Conservation (phyloP, 2,888 invertebrate genomes). For the Biston betularia region DNA sequence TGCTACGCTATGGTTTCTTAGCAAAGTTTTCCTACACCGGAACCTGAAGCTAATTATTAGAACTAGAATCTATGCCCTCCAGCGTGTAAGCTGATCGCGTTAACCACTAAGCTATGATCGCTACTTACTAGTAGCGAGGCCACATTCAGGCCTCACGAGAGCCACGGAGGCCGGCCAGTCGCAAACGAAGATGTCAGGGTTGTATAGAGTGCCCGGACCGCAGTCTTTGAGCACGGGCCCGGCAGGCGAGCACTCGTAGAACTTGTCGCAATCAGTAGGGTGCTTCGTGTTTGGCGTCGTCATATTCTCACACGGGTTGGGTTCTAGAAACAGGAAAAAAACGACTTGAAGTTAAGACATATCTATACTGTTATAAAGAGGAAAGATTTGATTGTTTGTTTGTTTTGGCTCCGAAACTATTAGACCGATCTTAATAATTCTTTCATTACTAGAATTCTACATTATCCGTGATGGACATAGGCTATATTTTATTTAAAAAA, state of each 20-base stretch:
- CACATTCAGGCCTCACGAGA: constrained; percentile 87
- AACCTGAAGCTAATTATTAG: no score
- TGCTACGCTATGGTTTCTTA: no score
- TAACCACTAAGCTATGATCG: neutral
- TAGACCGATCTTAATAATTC: no score
- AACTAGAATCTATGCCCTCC: no score
- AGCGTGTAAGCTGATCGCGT: neutral
- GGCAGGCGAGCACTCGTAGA: constrained; percentile 88
- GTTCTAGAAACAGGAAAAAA: constrained; percentile 47
- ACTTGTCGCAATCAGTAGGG: constrained; percentile 88
- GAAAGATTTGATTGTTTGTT: no score
- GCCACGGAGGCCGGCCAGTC: constrained; percentile 88
- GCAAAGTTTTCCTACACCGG: no score
- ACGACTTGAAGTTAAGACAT: neutral
- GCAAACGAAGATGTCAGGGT: constrained; percentile 87
- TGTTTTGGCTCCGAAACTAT: no score
- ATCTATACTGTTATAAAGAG: no score
- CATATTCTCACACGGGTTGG: constrained; percentile 74
- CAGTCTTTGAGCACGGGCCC: constrained; percentile 88
- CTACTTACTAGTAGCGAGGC: constrained; percentile 36
- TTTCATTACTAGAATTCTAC: no score
- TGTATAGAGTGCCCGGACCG: constrained; percentile 88
- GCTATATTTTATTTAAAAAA: no score
- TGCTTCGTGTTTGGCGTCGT: constrained; percentile 86
- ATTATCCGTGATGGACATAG: no score